Percentiles rank a stretch among this genome's conserved stretches.
Conservation (phyloP, 2,113 vertebrate genomes). For the Bufo gargarizans region DNA sequence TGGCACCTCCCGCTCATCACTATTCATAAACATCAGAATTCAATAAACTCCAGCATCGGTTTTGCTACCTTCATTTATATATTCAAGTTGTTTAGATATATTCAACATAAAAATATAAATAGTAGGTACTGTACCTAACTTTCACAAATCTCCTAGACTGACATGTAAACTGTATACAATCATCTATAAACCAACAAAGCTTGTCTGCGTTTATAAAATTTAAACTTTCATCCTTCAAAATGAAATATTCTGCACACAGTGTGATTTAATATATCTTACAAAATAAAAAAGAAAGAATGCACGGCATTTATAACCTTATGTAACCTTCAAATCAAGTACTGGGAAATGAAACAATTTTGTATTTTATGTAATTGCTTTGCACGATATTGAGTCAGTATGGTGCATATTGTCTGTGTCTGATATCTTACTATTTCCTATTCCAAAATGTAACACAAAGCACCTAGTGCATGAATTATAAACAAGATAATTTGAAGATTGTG, state of each 20-base stretch:
- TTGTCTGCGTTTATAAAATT: not conserved
- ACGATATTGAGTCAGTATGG: not conserved
- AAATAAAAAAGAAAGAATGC: not conserved
- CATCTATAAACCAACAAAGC: not conserved
- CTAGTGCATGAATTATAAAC: too few relatives aligned
- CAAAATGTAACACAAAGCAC: too few relatives aligned
- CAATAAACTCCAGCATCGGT: not conserved
- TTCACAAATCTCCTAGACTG: not conserved
- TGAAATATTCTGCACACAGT: not conserved
- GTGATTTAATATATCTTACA: not conserved
- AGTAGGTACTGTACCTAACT: not conserved
- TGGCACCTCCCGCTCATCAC: too few relatives aligned
- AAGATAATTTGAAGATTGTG: too few relatives aligned
- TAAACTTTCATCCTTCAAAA: not conserved
- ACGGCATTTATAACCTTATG: not conserved
- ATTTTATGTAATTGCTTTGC: not conserved
- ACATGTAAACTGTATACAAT: not conserved
- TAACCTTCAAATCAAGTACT: not conserved
- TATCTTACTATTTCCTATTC: too few relatives aligned
- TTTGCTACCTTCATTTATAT: not conserved
- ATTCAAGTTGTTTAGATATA: not conserved
- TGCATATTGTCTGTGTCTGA: too few relatives aligned
- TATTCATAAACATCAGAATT: not conserved
- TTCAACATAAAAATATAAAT: not conserved
- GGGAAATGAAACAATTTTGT: not conserved